phyloP scores from a whole-genome alignment of 2,113 vertebrate species.

The Bubo scandiacus region DNA sequence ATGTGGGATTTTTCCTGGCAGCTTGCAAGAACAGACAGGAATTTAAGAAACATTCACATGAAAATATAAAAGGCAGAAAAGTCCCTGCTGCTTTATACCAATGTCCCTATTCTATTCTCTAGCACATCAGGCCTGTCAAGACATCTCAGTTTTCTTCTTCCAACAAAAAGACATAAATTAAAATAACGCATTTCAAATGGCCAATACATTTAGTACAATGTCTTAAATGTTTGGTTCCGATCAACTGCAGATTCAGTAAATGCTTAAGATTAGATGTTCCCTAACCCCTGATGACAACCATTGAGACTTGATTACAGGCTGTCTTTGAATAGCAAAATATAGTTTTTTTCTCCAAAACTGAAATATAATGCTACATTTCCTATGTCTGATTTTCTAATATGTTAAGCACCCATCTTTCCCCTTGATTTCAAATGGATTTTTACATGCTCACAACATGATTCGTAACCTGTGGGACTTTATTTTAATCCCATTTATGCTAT shows the following conservation, averaged over 20 bases:
- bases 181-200: conserved; percentile 9
- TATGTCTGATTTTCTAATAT: neutral
- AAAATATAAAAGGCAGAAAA: conserved; percentile 45
- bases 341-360: neutral
- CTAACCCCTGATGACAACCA: neutral
- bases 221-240: conserved; percentile 35
- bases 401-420: neutral
- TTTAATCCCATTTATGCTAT: neutral
- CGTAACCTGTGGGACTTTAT: neutral
- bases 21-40: conserved; percentile 49
- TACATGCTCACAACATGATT: neutral
- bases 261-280: conserved; percentile 13
- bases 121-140: conserved; percentile 21
- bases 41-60: conserved; percentile 33
- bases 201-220: neutral
- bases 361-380: neutral
- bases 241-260: conserved; percentile 23
- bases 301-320: neutral
- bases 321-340: neutral
- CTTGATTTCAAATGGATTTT: neutral
- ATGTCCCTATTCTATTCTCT: neutral
- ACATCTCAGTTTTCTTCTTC: neutral
- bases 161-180: conserved; percentile 56
- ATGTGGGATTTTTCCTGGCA: conserved; percentile 30
- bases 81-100: conserved; percentile 28